Conservation (phyloP, 2,888 invertebrate species). For the Sylvicola cinctus region DNA sequence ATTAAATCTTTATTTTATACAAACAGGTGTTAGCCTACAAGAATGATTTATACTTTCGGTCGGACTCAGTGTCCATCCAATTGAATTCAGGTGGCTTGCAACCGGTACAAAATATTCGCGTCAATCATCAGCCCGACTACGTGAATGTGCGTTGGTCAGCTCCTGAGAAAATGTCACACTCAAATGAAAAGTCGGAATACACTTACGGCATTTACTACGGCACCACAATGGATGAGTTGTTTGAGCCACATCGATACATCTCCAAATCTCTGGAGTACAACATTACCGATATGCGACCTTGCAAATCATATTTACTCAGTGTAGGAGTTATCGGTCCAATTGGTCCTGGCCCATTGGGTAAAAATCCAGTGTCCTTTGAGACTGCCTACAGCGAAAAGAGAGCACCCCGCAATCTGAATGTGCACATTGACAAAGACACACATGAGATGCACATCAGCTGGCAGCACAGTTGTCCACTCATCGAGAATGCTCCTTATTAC, state of each 20-base stretch:
- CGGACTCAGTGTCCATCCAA: too few relatives aligned
- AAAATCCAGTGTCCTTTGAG: constrained; percentile 27
- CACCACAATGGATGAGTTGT: constrained; percentile 31
- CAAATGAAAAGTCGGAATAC: too few relatives aligned
- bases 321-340: constrained; percentile 41
- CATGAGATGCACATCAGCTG: constrained; percentile 40
- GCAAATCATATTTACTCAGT: constrained; percentile 51
- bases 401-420: constrained; percentile 44
- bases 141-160: constrained; percentile 46
- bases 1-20: not conserved
- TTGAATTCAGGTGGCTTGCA: too few relatives aligned
- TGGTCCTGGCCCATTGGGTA: constrained; percentile 43
- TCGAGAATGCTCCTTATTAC: constrained; percentile 14
- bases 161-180: constrained; percentile 32
- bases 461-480: constrained; percentile 44
- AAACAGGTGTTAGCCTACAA: too few relatives aligned
- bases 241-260: too few relatives aligned
- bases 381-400: constrained; percentile 45
- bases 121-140: constrained; percentile 34
- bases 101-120: constrained; percentile 11
- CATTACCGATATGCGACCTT: constrained; percentile 38
- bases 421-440: constrained; percentile 20
- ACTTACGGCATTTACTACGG: constrained; percentile 54
- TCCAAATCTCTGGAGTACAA: constrained; percentile 17
- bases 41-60: too few relatives aligned